Conservation (phyloP, 2,113 vertebrate genomes). For the Oenanthe melanoleuca region DNA sequence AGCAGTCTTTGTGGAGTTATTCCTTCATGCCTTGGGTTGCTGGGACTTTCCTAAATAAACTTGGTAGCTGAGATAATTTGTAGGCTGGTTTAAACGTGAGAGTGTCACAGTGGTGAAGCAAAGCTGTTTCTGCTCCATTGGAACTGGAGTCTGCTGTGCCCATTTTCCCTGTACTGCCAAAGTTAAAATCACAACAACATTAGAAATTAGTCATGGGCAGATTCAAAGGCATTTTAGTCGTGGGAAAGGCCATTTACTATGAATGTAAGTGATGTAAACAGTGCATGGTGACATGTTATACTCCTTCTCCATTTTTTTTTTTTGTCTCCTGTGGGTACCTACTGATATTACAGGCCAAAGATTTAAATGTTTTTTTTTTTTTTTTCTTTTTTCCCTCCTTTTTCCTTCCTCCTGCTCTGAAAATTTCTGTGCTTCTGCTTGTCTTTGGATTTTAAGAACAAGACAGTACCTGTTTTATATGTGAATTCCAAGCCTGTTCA, state of each 20-base stretch:
- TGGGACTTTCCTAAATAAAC: neutral
- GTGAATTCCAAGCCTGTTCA: neutral
- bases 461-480: constrained; percentile 12
- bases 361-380: neutral
- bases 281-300: neutral
- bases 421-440: neutral
- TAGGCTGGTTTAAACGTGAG: neutral
- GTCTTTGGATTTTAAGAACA: neutral
- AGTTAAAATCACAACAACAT: neutral
- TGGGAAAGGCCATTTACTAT: neutral
- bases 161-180: neutral
- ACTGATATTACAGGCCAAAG: neutral
- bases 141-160: neutral
- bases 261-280: neutral
- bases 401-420: neutral
- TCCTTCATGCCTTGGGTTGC: neutral
- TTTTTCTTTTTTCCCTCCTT: neutral
- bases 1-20: neutral
- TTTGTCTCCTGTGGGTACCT: neutral
- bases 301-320: neutral
- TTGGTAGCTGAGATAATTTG: neutral
- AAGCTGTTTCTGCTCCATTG: neutral
- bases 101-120: neutral
- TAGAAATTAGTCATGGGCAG: neutral
- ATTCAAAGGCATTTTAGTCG: neutral